phyloP scores from a whole-genome alignment of 1,140 invertebrate species.

The Calycopis cecrops region DNA sequence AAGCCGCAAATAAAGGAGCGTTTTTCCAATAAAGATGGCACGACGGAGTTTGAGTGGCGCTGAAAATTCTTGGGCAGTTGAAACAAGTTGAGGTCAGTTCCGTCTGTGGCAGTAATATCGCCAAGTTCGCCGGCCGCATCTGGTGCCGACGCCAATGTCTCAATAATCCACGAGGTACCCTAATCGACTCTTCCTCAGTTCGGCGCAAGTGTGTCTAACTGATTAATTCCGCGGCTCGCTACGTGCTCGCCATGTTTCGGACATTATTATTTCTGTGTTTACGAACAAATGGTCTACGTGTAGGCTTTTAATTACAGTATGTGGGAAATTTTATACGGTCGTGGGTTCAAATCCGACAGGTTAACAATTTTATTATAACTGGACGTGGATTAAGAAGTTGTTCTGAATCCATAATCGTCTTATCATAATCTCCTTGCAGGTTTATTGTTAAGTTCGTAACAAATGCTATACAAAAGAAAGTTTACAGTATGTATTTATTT shows the following conservation, averaged over 20 bases:
- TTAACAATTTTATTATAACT: too few relatives aligned
- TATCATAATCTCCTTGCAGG: too few relatives aligned
- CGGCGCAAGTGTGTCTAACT: conserved; percentile 71
- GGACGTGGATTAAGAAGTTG: too few relatives aligned
- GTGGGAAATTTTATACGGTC: too few relatives aligned
- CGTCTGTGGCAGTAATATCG: conserved; percentile 58
- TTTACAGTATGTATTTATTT: too few relatives aligned
- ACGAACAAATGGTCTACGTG: too few relatives aligned
- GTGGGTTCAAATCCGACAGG: too few relatives aligned
- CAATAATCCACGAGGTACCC: conserved; percentile 70
- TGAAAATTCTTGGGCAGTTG: conserved; percentile 63
- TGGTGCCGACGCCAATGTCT: conserved; percentile 63
- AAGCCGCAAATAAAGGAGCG: conserved; percentile 20
- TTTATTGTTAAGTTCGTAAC: too few relatives aligned
- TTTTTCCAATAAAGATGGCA: conserved; percentile 59
- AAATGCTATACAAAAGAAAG: too few relatives aligned
- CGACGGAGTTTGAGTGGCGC: conserved; percentile 49
- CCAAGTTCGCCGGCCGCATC: conserved; percentile 59
- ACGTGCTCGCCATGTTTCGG: conserved; percentile 52
- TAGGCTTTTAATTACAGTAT: too few relatives aligned
- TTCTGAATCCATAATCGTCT: too few relatives aligned
- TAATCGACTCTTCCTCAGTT: conserved; percentile 69
- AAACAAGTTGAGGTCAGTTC: conserved; percentile 58
- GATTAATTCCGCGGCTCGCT: conserved; percentile 65
- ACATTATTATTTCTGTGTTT: conserved; percentile 49